phyloP scores from a whole-genome alignment of 2,888 invertebrate species.

The Pristionchus mayeri region DNA sequence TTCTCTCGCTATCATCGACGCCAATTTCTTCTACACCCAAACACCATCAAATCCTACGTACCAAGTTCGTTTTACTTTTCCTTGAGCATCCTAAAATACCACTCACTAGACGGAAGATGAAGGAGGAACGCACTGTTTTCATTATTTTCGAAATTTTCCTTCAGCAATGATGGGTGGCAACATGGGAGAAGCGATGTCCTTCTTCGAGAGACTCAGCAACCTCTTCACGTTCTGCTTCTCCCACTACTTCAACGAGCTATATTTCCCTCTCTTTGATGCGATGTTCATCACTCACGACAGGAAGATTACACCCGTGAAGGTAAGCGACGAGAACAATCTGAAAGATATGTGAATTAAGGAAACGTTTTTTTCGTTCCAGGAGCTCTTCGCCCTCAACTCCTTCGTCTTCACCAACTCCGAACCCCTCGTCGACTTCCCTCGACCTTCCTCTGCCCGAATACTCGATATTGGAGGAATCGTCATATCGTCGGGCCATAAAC shows the following conservation, averaged over 20 bases:
- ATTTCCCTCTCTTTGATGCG: neutral
- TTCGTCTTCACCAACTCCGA: constrained; percentile 62
- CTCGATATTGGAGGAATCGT: constrained; percentile 63
- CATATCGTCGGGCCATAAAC: constrained; percentile 7
- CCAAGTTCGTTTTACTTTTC: constrained; percentile 41
- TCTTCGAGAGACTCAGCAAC: neutral
- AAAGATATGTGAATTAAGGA: neutral
- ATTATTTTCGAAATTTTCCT: neutral
- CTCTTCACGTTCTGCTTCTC: neutral
- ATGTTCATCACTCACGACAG: neutral
- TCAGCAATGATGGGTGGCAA: constrained; percentile 6
- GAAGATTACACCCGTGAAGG: neutral
- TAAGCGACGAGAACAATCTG: neutral
- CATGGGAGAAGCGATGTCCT: constrained; percentile 22
- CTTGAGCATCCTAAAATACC: neutral
- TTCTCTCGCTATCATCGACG: constrained; percentile 50
- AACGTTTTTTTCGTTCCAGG: constrained; percentile 46
- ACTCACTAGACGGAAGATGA: neutral
- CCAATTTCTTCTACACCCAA: constrained; percentile 56
- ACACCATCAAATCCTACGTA: constrained; percentile 58
- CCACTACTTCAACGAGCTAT: neutral
- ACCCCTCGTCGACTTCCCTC: constrained; percentile 64
- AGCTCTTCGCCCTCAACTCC: constrained; percentile 55
- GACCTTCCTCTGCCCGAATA: constrained; percentile 60
- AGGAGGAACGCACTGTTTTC: neutral